These are phyloP conservation scores for Eristalinus aeneus DNA, from an alignment of 2,888 invertebrate genomes.

Conservation along the genomic window DNA sequence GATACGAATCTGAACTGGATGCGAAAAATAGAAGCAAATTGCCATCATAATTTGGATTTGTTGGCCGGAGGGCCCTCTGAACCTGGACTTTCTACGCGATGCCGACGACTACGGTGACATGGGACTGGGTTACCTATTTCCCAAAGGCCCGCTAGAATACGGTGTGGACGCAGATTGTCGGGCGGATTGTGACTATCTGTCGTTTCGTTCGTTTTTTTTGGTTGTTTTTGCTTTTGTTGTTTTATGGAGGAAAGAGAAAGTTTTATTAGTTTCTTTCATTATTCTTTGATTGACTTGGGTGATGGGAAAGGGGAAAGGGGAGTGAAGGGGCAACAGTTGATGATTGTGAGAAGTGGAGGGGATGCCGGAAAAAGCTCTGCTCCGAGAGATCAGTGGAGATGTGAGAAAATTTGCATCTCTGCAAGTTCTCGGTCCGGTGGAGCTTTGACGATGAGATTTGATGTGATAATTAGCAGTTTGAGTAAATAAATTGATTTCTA, in stretches of 20 bases:
- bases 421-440: neutral
- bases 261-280: conserved; percentile 12
- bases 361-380: neutral
- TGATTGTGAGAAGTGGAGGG: neutral
- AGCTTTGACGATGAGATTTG: neutral
- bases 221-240: neutral
- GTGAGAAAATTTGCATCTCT: neutral
- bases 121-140: conserved; percentile 60
- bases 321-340: neutral
- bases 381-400: neutral
- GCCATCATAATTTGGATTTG: neutral
- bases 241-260: conserved; percentile 47
- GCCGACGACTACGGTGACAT: neutral
- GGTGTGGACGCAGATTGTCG: neutral
- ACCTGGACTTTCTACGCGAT: conserved; percentile 48
- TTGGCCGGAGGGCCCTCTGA: neutral
- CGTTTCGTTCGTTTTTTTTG: conserved; percentile 2
- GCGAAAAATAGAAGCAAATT: conserved; percentile 2
- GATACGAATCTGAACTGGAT: conserved; percentile 7
- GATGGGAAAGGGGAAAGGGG: neutral
- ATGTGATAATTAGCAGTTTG: neutral
- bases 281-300: neutral
- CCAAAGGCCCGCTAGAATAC: conserved; percentile 16
- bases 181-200: neutral
- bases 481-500: neutral